Conservation (phyloP, 1,140 invertebrate species). For the Reticulitermes speratus region DNA sequence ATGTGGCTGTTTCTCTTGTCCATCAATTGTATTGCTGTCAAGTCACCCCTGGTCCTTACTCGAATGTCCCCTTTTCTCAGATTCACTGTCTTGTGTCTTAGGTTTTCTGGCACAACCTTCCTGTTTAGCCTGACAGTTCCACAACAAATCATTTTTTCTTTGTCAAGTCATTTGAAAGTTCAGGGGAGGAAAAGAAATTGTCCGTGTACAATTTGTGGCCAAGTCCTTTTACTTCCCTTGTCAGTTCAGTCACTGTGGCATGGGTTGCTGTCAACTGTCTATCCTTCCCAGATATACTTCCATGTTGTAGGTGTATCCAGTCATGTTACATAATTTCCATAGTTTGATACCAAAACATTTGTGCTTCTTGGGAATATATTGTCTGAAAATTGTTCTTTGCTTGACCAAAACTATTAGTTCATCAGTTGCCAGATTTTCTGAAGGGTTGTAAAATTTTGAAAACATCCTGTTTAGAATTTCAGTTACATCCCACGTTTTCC, state of each 20-base stretch:
- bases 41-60: background rate
- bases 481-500: background rate
- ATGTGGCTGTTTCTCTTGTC: background rate
- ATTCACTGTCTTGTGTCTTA: background rate
- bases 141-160: background rate
- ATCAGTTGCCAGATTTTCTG: background rate
- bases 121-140: background rate
- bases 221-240: background rate
- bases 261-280: background rate
- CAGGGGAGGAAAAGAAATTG: background rate
- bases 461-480: background rate
- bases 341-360: background rate
- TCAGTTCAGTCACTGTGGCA: background rate
- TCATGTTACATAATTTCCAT: background rate
- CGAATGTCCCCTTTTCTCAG: no score
- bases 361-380: background rate
- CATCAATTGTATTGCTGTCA: background rate
- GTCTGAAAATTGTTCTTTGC: background rate
- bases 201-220: background rate
- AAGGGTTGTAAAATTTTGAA: background rate
- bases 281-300: background rate
- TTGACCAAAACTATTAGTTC: background rate
- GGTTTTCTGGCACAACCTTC: background rate
- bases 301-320: background rate
- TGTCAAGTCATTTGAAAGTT: background rate